These are phyloP conservation scores for Drosophila yakuba DNA, from an alignment of 1,140 invertebrate genomes.

Conservation along the genomic window DNA sequence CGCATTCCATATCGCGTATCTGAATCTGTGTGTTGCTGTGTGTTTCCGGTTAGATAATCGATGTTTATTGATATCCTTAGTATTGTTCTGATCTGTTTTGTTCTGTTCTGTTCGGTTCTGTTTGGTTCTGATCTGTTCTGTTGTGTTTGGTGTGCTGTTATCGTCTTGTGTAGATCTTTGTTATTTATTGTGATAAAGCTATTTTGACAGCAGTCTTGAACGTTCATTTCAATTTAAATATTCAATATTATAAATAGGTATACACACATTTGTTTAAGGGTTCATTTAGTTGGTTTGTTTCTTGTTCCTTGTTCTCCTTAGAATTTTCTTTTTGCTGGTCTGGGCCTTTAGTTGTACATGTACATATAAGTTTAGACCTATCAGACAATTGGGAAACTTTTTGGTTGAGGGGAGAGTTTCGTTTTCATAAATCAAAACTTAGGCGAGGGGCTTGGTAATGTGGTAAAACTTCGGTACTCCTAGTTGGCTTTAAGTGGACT, in stretches of 20 bases:
- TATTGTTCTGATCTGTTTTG: slow-evolving; percentile 26
- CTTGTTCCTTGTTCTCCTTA: slow-evolving; percentile 28
- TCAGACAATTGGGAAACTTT: slow-evolving; percentile 37
- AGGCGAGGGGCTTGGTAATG: background rate
- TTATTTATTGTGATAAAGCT: slow-evolving; percentile 76
- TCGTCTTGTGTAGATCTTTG: slow-evolving; percentile 35
- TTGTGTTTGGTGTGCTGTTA: slow-evolving; percentile 40
- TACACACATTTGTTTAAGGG: slow-evolving; percentile 68
- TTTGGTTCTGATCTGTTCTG: slow-evolving; percentile 30
- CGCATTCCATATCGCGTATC: slow-evolving; percentile 42
- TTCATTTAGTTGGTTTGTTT: slow-evolving; percentile 30
- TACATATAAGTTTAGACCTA: slow-evolving; percentile 38
- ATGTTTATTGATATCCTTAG: slow-evolving; percentile 13
- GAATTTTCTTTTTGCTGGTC: slow-evolving; percentile 8
- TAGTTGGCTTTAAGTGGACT: slow-evolving; percentile 32
- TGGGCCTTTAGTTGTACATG: slow-evolving; percentile 11
- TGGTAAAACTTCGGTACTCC: slow-evolving; percentile 23
- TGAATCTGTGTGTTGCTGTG: slow-evolving; percentile 5
- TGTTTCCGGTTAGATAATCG: slow-evolving; percentile 11
- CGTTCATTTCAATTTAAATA: slow-evolving; percentile 82
- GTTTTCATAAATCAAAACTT: slow-evolving; percentile 8
- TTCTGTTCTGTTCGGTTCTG: slow-evolving; percentile 30
- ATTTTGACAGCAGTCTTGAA: slow-evolving; percentile 83
- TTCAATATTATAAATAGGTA: slow-evolving; percentile 83
- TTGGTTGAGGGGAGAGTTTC: slow-evolving; percentile 6